phyloP scores from a whole-genome alignment of 2,797 vertebrate species.

The Sebastes cheni region DNA sequence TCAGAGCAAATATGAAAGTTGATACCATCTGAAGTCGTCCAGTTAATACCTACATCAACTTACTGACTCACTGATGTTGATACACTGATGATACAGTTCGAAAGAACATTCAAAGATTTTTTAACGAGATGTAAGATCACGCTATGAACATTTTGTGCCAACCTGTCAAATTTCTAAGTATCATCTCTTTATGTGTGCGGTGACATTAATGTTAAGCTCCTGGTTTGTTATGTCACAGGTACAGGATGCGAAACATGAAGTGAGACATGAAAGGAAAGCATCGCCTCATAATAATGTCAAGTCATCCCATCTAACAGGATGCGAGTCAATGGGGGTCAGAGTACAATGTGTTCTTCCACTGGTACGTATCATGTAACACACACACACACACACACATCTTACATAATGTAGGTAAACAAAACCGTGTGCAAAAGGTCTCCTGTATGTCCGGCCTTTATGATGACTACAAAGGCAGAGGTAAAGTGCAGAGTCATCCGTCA shows the following conservation, averaged over 20 bases:
- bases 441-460: conserved; percentile 30
- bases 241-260: conserved; percentile 9
- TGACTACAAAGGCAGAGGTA: conserved; percentile 16
- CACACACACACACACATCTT: conserved; percentile 35
- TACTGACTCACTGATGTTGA: background rate
- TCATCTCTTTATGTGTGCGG: background rate
- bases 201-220: background rate
- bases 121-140: background rate
- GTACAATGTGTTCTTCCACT: conserved; percentile 53
- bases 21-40: background rate
- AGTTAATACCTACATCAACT: background rate
- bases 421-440: conserved; percentile 27
- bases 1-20: background rate
- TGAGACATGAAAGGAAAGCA: conserved; percentile 23
- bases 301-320: conserved; percentile 34
- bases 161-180: background rate
- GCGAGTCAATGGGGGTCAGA: conserved; percentile 34
- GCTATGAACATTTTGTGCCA: background rate
- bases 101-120: background rate
- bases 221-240: background rate
- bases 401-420: conserved; percentile 61
- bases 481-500: conserved; percentile 29
- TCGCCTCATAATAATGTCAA: conserved; percentile 27
- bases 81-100: too few species aligned
- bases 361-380: conserved; percentile 46